phyloP scores from a whole-genome alignment of 2,888 invertebrate genomes.

The Agriotes lineatus region DNA sequence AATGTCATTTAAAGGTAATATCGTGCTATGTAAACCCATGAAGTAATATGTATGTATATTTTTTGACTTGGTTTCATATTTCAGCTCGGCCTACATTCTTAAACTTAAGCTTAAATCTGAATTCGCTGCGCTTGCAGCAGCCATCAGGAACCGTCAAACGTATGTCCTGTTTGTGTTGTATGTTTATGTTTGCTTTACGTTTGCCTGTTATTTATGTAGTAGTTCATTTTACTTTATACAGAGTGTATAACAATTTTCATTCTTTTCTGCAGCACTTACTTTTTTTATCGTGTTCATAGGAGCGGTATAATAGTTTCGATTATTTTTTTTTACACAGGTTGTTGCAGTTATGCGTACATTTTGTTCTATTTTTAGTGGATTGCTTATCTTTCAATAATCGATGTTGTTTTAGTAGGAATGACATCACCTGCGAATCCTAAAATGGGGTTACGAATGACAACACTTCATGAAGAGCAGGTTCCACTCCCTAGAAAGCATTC shows the following conservation, averaged over 20 bases:
- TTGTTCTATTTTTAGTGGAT: neutral
- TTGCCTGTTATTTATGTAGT: conserved; percentile 15
- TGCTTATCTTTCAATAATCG: neutral
- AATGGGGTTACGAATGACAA: conserved; percentile 90
- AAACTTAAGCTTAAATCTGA: conserved; percentile 96
- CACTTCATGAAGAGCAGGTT: conserved; percentile 87
- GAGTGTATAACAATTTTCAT: too few species aligned
- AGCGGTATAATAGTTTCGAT: too few species aligned
- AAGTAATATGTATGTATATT: neutral
- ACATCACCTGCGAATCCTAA: conserved; percentile 90
- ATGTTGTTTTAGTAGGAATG: conserved; percentile 44
- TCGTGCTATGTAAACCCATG: neutral
- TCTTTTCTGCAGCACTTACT: too few species aligned
- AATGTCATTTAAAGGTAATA: conserved; percentile 1
- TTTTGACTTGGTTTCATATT: conserved; percentile 65
- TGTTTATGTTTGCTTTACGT: conserved; percentile 4
- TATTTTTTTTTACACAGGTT: neutral
- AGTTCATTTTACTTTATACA: conserved; percentile 34
- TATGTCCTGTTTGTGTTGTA: conserved; percentile 74
- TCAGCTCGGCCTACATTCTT: conserved; percentile 99
- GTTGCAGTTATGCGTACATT: neutral
- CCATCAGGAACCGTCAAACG: conserved; percentile 81
- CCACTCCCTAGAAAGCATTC: conserved; percentile 66
- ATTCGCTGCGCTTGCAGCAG: conserved; percentile 90
- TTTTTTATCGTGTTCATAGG: too few species aligned